These are phyloP conservation scores for Phocides pigmalion DNA, from an alignment of 1,140 invertebrate species.

Conservation along the genomic window DNA sequence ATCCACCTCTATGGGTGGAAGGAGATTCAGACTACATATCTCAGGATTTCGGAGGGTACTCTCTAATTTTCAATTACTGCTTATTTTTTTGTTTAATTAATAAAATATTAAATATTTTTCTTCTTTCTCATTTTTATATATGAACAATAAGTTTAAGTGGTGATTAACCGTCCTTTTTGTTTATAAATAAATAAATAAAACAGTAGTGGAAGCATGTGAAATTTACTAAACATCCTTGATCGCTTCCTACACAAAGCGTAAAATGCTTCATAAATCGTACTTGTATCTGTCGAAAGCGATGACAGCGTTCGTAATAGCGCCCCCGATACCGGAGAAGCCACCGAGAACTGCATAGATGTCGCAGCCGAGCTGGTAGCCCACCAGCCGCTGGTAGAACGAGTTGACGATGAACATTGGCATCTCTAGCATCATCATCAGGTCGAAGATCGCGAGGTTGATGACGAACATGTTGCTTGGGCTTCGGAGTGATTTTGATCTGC, in stretches of 20 bases:
- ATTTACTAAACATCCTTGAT: too few species aligned
- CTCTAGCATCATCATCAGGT: constrained; percentile 90
- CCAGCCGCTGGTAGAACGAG: constrained; percentile 86
- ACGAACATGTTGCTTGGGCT: constrained; percentile 93
- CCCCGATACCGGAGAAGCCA: constrained; percentile 88
- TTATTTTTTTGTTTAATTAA: too few species aligned
- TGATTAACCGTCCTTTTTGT: too few species aligned
- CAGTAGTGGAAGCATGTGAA: too few species aligned
- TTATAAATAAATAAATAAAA: too few species aligned
- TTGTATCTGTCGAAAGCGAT: constrained; percentile 91
- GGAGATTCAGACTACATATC: too few species aligned
- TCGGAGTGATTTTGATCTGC: constrained; percentile 88
- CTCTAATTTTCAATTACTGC: too few species aligned
- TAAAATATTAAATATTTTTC: background rate
- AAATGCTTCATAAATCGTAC: constrained; percentile 59
- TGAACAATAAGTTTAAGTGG: too few species aligned
- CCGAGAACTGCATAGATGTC: constrained; percentile 88
- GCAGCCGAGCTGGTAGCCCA: constrained; percentile 89
- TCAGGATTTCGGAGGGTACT: too few species aligned
- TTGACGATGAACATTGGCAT: constrained; percentile 89
- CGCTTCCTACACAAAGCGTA: too few species aligned
- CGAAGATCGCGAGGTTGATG: constrained; percentile 90
- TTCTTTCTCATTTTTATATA: too few species aligned
- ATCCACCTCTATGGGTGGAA: too few species aligned
- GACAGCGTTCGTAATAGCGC: constrained; percentile 89